Percentiles rank a stretch among this genome's conserved stretches.
phyloP scores from a whole-genome alignment of 2,888 invertebrate genomes.

The Iselma pallidipennis region DNA sequence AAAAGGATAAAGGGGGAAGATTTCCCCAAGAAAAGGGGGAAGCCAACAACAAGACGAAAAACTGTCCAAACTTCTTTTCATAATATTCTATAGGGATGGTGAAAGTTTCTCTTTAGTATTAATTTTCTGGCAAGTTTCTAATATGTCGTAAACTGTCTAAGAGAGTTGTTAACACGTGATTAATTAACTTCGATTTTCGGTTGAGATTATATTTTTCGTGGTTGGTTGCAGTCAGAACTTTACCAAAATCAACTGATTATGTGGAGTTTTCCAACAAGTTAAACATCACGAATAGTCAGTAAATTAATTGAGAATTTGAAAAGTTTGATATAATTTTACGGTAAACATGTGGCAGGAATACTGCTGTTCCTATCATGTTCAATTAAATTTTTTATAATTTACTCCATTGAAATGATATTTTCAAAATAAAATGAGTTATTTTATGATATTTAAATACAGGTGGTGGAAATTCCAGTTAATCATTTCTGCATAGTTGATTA shows the following conservation, averaged over 20 bases:
- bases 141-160: slow-evolving; percentile 7
- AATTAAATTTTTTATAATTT: neutral
- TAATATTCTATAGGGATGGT: neutral
- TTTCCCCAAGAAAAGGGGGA: too few species aligned
- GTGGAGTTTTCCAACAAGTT: neutral
- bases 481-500: too few species aligned
- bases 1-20: too few species aligned
- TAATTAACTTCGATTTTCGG: slow-evolving; percentile 15
- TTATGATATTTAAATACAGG: too few species aligned
- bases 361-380: neutral
- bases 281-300: neutral
- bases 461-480: too few species aligned
- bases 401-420: too few species aligned
- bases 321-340: neutral
- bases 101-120: neutral
- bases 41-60: too few species aligned
- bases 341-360: neutral
- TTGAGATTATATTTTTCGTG: neutral
- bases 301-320: neutral
- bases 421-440: too few species aligned
- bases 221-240: neutral
- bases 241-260: neutral
- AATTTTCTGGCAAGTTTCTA: slow-evolving; percentile 4
- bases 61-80: neutral
- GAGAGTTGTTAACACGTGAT: slow-evolving; percentile 22